These are phyloP conservation scores for Panzeria rudis DNA, from an alignment of 2,888 invertebrate species.

Conservation along the genomic window DNA sequence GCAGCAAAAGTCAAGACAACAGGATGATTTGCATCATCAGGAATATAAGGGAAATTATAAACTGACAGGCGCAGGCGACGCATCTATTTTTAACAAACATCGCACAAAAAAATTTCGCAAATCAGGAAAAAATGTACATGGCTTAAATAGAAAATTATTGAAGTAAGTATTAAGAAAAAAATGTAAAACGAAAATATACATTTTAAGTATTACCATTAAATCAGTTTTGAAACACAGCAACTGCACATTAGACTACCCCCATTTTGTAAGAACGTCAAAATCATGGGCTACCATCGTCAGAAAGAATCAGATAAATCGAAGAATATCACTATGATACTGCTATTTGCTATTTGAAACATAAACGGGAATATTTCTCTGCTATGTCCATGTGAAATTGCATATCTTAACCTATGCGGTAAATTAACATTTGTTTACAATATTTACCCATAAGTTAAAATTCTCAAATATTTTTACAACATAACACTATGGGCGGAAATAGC, in stretches of 20 bases:
- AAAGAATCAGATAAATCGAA: too few species aligned
- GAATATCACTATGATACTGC: too few species aligned
- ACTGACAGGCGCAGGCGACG: slow-evolving; percentile 30
- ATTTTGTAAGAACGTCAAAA: too few species aligned
- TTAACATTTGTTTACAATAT: too few species aligned
- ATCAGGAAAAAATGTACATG: slow-evolving; percentile 78
- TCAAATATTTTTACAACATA: too few species aligned
- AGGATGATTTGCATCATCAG: slow-evolving; percentile 53
- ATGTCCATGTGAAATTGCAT: too few species aligned
- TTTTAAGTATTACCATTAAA: neutral
- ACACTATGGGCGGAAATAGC: too few species aligned
- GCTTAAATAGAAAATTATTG: slow-evolving; percentile 81
- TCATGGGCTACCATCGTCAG: too few species aligned
- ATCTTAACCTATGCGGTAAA: too few species aligned
- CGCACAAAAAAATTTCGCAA: slow-evolving; percentile 75
- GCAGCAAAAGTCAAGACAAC: slow-evolving; percentile 51
- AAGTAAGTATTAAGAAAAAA: slow-evolving; percentile 79
- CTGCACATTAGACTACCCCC: neutral
- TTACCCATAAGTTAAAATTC: too few species aligned
- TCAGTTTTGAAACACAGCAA: neutral
- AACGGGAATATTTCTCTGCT: too few species aligned
- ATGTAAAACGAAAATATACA: neutral
- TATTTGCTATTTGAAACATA: too few species aligned
- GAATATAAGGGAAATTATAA: slow-evolving; percentile 51
- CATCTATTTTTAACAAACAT: slow-evolving; percentile 61